Percentiles rank a stretch among this genome's conserved stretches.
phyloP scores from a whole-genome alignment of 2,888 invertebrate genomes.

The Apocheima hispidaria region DNA sequence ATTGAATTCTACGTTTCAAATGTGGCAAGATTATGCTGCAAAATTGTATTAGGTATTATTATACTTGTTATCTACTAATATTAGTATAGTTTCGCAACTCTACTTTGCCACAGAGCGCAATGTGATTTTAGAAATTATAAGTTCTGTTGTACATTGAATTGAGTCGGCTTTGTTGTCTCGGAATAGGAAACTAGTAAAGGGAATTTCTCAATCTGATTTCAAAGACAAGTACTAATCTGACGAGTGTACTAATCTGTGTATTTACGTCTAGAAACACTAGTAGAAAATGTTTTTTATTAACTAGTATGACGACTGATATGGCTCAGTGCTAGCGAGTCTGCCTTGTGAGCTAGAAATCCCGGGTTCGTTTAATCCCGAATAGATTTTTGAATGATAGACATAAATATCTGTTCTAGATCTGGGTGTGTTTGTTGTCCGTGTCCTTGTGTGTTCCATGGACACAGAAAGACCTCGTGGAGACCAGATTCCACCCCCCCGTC shows the following conservation, averaged over 20 bases:
- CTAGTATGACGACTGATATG: too few relatives aligned
- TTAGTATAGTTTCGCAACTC: not conserved
- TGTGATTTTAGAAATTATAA: conserved; percentile 13
- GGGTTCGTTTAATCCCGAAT: too few relatives aligned
- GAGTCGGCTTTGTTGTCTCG: not conserved
- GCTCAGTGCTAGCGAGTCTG: too few relatives aligned
- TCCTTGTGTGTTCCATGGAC: too few relatives aligned
- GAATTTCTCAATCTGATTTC: not conserved
- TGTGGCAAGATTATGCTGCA: conserved; percentile 5
- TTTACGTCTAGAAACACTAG: not conserved
- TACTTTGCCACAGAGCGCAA: not conserved
- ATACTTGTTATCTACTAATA: not conserved
- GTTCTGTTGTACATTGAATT: not conserved
- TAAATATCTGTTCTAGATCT: too few relatives aligned
- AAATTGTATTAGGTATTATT: conserved; percentile 9
- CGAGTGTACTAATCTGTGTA: too few relatives aligned
- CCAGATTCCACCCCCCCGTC: too few relatives aligned
- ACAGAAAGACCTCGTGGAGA: too few relatives aligned
- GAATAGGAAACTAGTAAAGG: not conserved
- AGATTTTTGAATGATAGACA: too few relatives aligned
- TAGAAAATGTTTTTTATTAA: too few relatives aligned
- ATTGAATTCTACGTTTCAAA: conserved; percentile 18
- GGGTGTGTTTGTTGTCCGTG: too few relatives aligned
- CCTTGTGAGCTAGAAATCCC: too few relatives aligned
- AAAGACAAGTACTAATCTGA: not conserved